phyloP scores from a whole-genome alignment of 2,888 invertebrate genomes.

The Pherbina coryleti region DNA sequence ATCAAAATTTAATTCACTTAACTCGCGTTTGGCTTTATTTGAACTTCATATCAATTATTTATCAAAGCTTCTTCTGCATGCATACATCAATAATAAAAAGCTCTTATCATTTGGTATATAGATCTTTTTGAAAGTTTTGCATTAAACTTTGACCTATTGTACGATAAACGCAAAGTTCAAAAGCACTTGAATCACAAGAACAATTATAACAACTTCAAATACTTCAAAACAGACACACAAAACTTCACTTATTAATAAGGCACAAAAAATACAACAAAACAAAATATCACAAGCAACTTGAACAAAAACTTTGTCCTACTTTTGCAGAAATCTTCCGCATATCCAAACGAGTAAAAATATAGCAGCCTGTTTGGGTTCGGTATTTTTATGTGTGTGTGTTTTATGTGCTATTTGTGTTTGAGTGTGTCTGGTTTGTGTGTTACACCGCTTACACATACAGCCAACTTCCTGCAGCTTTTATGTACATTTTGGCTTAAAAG shows the following conservation, averaged over 20 bases:
- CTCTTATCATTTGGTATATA: too few relatives aligned
- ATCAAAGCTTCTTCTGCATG: too few relatives aligned
- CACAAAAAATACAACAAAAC: background rate
- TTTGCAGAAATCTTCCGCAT: slow-evolving; percentile 31
- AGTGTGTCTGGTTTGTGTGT: too few relatives aligned
- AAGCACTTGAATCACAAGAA: background rate
- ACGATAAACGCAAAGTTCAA: background rate
- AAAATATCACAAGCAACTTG: background rate
- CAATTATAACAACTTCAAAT: background rate
- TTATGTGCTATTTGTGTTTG: background rate
- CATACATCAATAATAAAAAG: too few relatives aligned
- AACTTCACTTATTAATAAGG: background rate
- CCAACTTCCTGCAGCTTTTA: slow-evolving; percentile 10
- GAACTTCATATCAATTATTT: background rate
- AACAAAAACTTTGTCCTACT: slow-evolving; percentile 29
- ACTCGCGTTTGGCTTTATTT: background rate
- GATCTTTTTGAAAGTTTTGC: too few relatives aligned
- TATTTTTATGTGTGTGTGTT: background rate
- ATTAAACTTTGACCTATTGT: background rate
- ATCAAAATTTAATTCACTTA: background rate
- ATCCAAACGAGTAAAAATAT: background rate
- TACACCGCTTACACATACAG: background rate
- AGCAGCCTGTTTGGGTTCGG: background rate
- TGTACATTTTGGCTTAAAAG: background rate
- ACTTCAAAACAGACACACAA: background rate